Evolutionary conservation across 2,797 vertebrate genomes (phyloP).

Genomic region (Sebastolobus altivelis): DNA sequence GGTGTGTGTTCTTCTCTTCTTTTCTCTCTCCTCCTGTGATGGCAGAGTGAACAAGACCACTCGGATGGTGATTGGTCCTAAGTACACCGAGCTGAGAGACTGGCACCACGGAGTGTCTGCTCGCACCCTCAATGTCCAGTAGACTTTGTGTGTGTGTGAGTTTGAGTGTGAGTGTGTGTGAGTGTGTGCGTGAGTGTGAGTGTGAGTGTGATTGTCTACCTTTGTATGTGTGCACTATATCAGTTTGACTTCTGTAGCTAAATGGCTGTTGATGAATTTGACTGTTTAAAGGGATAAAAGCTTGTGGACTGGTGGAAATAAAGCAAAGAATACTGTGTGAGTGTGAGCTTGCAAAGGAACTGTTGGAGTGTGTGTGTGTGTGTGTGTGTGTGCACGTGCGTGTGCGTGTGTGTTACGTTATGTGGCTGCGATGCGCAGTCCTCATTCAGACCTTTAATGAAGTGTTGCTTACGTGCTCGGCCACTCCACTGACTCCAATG

Average conservation of each 20-base stretch:
- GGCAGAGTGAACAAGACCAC: conserved; percentile 90
- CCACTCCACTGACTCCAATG: conserved; percentile 24
- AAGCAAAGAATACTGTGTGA: conserved; percentile 22
- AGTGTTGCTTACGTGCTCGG: conserved; percentile 2
- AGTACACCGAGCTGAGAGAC: conserved; percentile 97
- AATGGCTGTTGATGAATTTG: conserved; percentile 1
- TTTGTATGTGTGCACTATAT: conserved; percentile 24
- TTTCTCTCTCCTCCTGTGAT: conserved; percentile 38
- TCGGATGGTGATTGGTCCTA: conserved; percentile 91
- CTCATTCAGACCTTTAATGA: conserved; percentile 29
- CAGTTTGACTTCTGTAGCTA: conserved; percentile 22
- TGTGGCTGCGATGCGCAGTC: background rate
- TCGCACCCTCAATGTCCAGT: conserved; percentile 97
- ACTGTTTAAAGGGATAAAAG: conserved; percentile 10
- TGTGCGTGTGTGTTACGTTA: background rate
- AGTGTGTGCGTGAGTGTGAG: conserved; percentile 10
- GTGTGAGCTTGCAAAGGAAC: conserved; percentile 13
- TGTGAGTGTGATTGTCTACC: background rate
- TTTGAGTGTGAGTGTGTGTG: conserved; percentile 26
- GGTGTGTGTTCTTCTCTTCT: conserved; percentile 40
- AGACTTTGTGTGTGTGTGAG: conserved; percentile 68
- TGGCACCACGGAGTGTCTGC: conserved; percentile 99
- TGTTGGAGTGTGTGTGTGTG: background rate
- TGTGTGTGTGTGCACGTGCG: background rate
- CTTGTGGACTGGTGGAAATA: conserved; percentile 14